Evolutionary conservation across 2,888 invertebrate genomes (phyloP), one percentile per base, ranked within the genome.

Genomic region (Leucania comma): DNA sequence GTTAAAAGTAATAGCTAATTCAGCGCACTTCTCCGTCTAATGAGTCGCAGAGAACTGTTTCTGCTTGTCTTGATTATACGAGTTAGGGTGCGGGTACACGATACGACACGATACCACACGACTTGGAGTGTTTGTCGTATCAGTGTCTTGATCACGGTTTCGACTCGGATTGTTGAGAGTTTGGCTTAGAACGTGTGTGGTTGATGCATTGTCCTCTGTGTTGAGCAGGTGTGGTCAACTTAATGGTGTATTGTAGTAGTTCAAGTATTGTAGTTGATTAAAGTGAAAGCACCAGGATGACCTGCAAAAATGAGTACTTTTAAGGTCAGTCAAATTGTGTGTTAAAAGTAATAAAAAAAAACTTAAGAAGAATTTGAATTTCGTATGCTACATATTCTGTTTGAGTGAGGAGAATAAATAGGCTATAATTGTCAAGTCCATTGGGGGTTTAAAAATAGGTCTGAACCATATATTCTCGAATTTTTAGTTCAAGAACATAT

Each of bases 1-100:
- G 70, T 79, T 70, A 79, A 75, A 82, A 82, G 81, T 88, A 82
- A 87, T 82, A 75, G 75, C 68, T 70, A 63, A 83, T 87, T 82
- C 79, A 77, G 71, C 50, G 68, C 50, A 71, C 60, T 80, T 77
- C 68, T 59, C 48, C 59, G 60, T 68, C 62, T 79, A 73, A 82
- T 78, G 83, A 84, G 83, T 66, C 65, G 29, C 48, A 35, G 35
- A 56, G 50, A 78, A 59, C 51, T 65, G 70, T 65, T 64, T 62
- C 59, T 67, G 29, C 65, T 73, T 61, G 57, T 56, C 50, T 62
- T 81, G 72, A 78, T 82, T 84, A 82, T 35, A 62, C 32, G 48
- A 56, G 65, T 82, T 65, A 67, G 42, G 42, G 17, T 3, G 22
- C 1, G 22, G 29, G 12, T 35, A 50, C 29, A 53, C 46, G 58